Conservation (phyloP, 2,113 vertebrate species). For the Prolemur simus region DNA sequence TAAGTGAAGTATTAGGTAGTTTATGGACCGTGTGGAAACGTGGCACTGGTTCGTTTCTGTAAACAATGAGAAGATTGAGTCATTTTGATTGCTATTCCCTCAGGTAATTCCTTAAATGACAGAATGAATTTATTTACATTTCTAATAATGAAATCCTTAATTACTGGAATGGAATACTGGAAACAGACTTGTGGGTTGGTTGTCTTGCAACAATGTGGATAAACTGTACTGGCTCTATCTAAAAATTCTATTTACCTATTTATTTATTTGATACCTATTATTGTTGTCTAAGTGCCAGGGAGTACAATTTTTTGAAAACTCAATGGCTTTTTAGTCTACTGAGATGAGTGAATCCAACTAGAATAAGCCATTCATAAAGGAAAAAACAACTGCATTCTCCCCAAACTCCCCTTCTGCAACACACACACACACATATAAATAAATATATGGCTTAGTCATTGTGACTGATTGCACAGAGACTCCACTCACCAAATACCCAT, state of each 20-base stretch:
- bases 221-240: not conserved
- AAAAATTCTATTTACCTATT: not conserved
- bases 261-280: not conserved
- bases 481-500: not conserved
- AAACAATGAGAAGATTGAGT: not conserved
- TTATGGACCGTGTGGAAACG: not conserved
- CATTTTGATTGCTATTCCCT: not conserved
- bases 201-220: not conserved
- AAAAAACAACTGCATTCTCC: not conserved
- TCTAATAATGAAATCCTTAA: conserved; percentile 1
- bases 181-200: not conserved
- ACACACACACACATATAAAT: not conserved
- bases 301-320: not conserved
- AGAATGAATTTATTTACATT: not conserved
- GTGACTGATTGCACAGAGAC: not conserved
- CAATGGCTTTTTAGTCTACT: not conserved
- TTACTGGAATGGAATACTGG: not conserved
- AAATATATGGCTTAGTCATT: not conserved
- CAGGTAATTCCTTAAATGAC: not conserved
- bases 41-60: not conserved
- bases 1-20: not conserved
- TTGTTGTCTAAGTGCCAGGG: not conserved
- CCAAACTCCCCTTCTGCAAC: not conserved
- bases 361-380: not conserved
- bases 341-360: not conserved